Base-by-base conservation (phyloP, 2,113 vertebrate species). In the Centropristis striata region DNA sequence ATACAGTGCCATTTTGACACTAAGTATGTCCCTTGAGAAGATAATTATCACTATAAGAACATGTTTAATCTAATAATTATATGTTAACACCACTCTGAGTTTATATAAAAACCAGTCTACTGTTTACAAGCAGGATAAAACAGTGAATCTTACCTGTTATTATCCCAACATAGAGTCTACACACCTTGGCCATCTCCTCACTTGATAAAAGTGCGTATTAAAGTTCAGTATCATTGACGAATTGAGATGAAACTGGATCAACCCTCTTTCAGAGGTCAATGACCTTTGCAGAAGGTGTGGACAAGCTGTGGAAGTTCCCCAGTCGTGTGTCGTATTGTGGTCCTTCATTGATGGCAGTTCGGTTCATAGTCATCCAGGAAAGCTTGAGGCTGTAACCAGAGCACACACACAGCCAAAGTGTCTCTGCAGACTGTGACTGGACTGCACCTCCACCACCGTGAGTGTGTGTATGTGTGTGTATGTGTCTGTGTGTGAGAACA, bases 181-280 rank as follows among this genome's bases (percentile, higher is more conserved):
- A 70, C 54, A 86, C 60, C 55, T 65, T 83, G 51, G 88, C 89
- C 93, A 94, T 94, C 66, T 92, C 86, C 65, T 83, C 75, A 63
- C 60, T 79, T 68, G 65, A 70, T n/a, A 10, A 66, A 79, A 78
- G 44, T 8, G 8, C 63, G 81, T 27, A 42, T 70, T 36, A 71
- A 85, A 72, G 27, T 37, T 25, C 63, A 53, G 50, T 25, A 11
- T 85, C 78, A 84, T 75, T 65, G 60, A 49, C 12, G 37, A 70
- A 64, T 3, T 50, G 16, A 75, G 73, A 37, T 78, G 65, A 81
- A 59, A 69, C 61, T 11, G 51, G 77, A 63, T 65, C 42, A 51
- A 7, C 20, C 25, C 18, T 65, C 66, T 47, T 36, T 81, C 61
- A 67, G 53, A 73, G 86, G 75, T 87, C 79, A 75, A 12, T 27